Evolutionary conservation across 2,888 invertebrate genomes (phyloP), one percentile per base, ranked within the genome.

Genomic region (Drosophila bunnanda): DNA sequence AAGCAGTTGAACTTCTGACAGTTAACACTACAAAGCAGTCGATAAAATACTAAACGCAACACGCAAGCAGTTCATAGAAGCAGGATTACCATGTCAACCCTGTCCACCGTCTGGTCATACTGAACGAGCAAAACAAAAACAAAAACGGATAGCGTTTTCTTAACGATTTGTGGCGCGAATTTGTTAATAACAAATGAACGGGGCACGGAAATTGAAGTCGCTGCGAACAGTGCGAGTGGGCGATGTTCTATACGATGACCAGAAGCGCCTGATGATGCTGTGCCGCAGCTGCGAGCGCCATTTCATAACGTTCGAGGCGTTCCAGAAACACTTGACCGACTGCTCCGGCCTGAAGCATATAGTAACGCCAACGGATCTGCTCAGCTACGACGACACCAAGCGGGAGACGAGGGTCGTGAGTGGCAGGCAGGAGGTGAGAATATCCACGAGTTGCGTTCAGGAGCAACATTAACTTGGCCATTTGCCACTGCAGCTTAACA

Each of bases 181-280:
- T 71, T 38, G 32, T 22, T 41, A 52, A 48, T 38, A 58, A 62
- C 44, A 72, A 78, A 83, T 89, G 83, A 83, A 84, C 71, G 76
- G 79, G 12, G 6, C 41, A 25, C 54, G 62, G 4, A 84, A 72
- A 41, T 28, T 55, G 0, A 87, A 82, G 68, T 57, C 75, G 2
- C 28, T 82, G 50, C 70, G 72, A 15, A 78, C 90, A 5, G 79
- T 90, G 54, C 80, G 84, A 25, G 77, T 90, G 56, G 90, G 88
- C 6, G 89, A 89, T 43, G 60, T 90, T 7, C 67, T 90, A 2
- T 69, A 77, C 32, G 90, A 91, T 53, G 85, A 91, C 44, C 87
- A 90, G 32, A 69, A 68, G 4, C 78, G 85, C 6, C 50, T 89
- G 0, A 74, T 90, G 30, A 56, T 88, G 43, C 73, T 91, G 0